Evolutionary conservation across 1,140 invertebrate species (phyloP), one percentile per base, ranked within the genome.

Genomic region (Plectus sambesii): DNA sequence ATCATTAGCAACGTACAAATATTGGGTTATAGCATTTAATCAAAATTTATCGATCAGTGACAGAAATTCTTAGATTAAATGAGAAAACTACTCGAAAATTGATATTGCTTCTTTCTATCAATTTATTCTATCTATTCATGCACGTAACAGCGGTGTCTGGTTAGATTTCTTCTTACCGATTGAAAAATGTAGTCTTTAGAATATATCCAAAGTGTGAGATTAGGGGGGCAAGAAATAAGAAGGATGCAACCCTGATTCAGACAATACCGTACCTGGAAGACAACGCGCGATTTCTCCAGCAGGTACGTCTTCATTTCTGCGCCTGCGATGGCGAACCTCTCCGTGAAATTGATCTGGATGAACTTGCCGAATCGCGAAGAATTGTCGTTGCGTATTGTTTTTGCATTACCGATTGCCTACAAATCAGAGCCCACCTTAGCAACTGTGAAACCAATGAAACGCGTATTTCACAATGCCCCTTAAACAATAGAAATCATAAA

Each of bases 231-330:
- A 2, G 23, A 24, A 41, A 25, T n/a, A n/a, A n/a, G n/a, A n/a
- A n/a, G n/a, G n/a, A n/a, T n/a, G n/a, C n/a, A n/a, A n/a, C n/a
- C n/a, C n/a, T 23, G 4, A 6, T 22, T 12, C 5, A 15, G 1
- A 4, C 23, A 49, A 20, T 12, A 41, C 29, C 46, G 49, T 51
- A 73, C 73, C 79, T 97, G 88, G 70, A 87, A 89, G 0, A 92
- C 87, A 1, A 94, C 87, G 43, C 89, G 72, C 0, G 87, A 93
- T 69, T 98, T 98, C 71, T 98, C 93, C 58, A 99, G 73, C 0
- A 98, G 76, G 70, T 98, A 99, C 0, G 93, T 98, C 56, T 90
- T 77, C 88, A 98, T 97, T 50, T 87, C 87, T 6, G 92, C 93
- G 0, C 92, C 92, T 48, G 81, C 80, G 56, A 94, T 90, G 56